Base-by-base conservation (phyloP, 2,888 invertebrate genomes). In the Ophion ellenae region DNA sequence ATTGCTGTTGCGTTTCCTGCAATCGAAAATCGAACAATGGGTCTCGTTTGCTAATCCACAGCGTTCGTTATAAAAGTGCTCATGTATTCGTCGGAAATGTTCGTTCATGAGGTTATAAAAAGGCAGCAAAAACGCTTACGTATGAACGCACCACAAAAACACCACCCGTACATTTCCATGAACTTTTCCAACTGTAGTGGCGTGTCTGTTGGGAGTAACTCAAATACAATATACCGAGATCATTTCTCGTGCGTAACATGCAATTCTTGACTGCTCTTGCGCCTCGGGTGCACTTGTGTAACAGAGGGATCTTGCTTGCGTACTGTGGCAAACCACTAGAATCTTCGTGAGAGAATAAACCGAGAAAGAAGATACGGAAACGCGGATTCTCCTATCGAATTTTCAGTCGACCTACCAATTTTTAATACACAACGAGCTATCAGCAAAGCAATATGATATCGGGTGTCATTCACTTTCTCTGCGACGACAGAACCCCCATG, bases 231-330 rank as follows among this genome's bases (percentile, higher is more conserved):
- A 73, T 86, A 74, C 80, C 73, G 80, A 66, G 83, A 76, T 82
- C 79, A 64, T 83, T 80, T 83, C 73, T 80, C 83, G 80, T 76
- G 80, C 80, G 80, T 86, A 83, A 81, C 80, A 71, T 24, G 64
- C 64, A 75, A 75, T 78, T 75, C 76, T 73, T 57, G 24, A 47
- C 66, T 28, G 45, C 66, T 45, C n/a, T 67, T 77, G 53, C 63
- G 9, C 40, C n/a, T 32, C 47, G 1, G n/a, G 32, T 53, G 57
- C 24, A 59, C 28, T 28, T 36, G 57, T 73, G 47, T 24, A 53
- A 66, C 20, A 14, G n/a, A 61, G n/a, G 20, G 7, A 20, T 61
- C 17, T 47, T 71, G 28, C 59, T 53, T 14, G 28, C n/a, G 28
- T 66, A 53, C 45, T 73, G 64, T 28, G 73, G 74, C 59, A 74